Conservation (phyloP, 2,113 vertebrate species). For the Cephalopterus ornatus region DNA sequence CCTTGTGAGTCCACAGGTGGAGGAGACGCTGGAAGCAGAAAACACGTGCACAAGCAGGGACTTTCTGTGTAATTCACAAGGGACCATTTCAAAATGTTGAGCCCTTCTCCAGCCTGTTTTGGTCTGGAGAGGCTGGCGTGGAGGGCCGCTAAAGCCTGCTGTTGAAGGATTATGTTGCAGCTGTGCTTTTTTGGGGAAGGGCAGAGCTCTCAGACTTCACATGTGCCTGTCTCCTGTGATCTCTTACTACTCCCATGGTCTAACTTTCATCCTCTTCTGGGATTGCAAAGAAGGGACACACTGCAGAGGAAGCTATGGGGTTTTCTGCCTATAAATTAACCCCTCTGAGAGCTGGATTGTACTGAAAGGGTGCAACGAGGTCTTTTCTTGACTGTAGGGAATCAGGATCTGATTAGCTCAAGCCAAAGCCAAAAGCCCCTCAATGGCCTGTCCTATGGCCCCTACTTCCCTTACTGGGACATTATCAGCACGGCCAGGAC, state of each 20-base stretch:
- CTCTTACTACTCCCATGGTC: not conserved
- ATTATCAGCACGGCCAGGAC: not conserved
- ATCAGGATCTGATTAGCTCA: not conserved
- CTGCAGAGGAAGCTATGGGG: not conserved
- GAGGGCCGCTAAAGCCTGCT: not conserved
- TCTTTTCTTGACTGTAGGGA: not conserved
- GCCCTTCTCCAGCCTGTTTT: not conserved
- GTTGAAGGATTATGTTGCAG: constrained; percentile 2
- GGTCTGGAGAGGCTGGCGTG: not conserved
- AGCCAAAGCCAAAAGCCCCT: not conserved
- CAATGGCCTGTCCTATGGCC: not conserved
- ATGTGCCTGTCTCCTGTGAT: not conserved
- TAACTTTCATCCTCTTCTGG: not conserved
- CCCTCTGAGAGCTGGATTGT: not conserved
- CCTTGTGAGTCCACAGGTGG: not conserved
- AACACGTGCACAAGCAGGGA: not conserved
- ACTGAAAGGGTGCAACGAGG: not conserved
- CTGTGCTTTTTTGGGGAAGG: not conserved
- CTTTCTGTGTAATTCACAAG: not conserved
- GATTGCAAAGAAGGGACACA: not conserved
- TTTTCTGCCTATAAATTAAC: not conserved
- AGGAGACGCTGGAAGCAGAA: not conserved
- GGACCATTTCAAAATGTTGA: not conserved
- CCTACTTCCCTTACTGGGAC: not conserved
- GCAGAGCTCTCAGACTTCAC: not conserved